Evolutionary conservation across 1,140 invertebrate genomes (phyloP), one percentile per base, ranked within the genome.

Genomic region (Pseudomyrmex sp.): DNA sequence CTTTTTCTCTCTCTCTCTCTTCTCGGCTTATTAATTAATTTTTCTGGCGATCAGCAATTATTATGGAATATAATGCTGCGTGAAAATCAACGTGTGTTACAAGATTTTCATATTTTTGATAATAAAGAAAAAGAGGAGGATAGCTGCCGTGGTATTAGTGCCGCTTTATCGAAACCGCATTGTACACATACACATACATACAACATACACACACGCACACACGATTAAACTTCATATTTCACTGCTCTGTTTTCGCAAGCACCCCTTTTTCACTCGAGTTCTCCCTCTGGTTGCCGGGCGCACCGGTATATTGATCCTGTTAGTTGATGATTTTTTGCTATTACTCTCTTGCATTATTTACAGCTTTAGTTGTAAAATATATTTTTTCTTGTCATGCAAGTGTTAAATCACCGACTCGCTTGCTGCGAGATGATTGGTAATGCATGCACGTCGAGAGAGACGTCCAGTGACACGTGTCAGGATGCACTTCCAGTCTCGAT

Each of bases 231-330:
- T 59, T 59, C 1, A 62, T 63, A 48, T 48, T 63, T 75, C 15
- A 75, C 59, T 68, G 65, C n/a, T 77, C n/a, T 68, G 26, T 54
- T 77, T 77, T 54, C 13, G 20, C 18, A 66, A 52, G 20, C 46
- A 1, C 7, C 23, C 35, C 23, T 66, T 77, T 76, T 68, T 54
- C 62, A 52, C 15, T 15, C 48, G 23, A 10, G n/a, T 12, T 44
- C 23, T 54, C 13, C n/a, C 26, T 26, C 46, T 35, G 3, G 4
- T 76, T 66, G 48, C 23, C 46, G 26, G 66, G 4, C 12, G 3
- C 48, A 54, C 10, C 35, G 23, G 12, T 44, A 66, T 66, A 54
- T 54, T 13, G n/a, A 44, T 76, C 1, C 2, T 52, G 46, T 76
- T 76, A 76, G n/a, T 44, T 26, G 61, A 65, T 54, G n/a, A 65